A percentile compares a stretch with the other conserved stretches of the same genome.
phyloP scores from a whole-genome alignment of 2,797 vertebrate genomes.

The Lagocephalus sceleratus region DNA sequence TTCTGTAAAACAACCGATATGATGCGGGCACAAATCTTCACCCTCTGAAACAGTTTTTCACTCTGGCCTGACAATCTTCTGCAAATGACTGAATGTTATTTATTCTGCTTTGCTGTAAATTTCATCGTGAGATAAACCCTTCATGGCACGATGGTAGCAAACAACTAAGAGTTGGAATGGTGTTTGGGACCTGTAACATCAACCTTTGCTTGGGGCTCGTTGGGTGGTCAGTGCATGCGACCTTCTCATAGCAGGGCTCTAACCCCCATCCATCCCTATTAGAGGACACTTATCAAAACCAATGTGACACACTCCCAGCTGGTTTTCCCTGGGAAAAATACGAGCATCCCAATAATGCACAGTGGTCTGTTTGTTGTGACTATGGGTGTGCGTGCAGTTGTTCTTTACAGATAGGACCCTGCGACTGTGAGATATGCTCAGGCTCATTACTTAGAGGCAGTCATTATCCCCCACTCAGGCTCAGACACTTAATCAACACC shows the following conservation, averaged over 20 bases:
- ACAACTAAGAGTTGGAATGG: constrained; percentile 52
- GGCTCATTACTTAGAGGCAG: constrained; percentile 79
- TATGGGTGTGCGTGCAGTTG: constrained; percentile 31
- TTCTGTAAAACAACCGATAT: constrained; percentile 9
- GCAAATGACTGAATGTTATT: constrained; percentile 13
- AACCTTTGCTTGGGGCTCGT: constrained; percentile 44
- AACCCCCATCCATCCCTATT: constrained; percentile 71
- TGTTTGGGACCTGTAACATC: constrained; percentile 40
- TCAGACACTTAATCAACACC: constrained; percentile 51
- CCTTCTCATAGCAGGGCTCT: constrained; percentile 61
- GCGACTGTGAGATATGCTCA: constrained; percentile 74
- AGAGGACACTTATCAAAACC: constrained; percentile 70
- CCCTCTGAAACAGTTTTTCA: background rate
- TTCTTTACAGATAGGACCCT: constrained; percentile 70
- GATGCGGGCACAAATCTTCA: constrained; percentile 7
- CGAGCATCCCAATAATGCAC: constrained; percentile 43
- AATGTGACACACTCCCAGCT: constrained; percentile 64
- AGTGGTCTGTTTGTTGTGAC: constrained; percentile 30
- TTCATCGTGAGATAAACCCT: constrained; percentile 27
- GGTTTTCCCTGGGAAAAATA: constrained; percentile 62
- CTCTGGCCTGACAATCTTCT: background rate
- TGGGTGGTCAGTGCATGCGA: constrained; percentile 66
- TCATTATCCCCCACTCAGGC: constrained; percentile 68
- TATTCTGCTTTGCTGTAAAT: constrained; percentile 18
- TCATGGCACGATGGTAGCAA: constrained; percentile 31